Evolutionary conservation across 1,140 invertebrate species (phyloP).

Genomic region (Bombus difficillimus): DNA sequence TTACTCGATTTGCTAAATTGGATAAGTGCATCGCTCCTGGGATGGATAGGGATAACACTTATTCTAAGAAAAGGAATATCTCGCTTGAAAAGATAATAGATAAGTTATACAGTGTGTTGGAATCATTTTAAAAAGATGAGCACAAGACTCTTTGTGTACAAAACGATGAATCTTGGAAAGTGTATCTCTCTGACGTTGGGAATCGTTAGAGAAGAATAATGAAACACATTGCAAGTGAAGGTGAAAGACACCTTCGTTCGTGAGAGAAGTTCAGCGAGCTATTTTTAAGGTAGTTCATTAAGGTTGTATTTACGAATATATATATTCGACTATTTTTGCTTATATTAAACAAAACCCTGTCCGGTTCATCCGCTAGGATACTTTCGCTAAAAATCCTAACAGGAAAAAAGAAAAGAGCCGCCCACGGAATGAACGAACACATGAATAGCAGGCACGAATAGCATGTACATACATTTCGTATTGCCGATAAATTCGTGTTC

Average conservation of each 20-base stretch:
- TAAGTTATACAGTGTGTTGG: neutral
- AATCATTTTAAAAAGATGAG: neutral
- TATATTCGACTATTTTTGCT: conserved; percentile 14
- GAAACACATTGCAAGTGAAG: neutral
- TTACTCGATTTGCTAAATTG: conserved; percentile 35
- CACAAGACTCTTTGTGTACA: conserved; percentile 26
- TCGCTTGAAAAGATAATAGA: neutral
- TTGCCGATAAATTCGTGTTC: neutral
- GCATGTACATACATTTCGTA: neutral
- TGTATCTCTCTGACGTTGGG: neutral
- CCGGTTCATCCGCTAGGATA: conserved; percentile 5
- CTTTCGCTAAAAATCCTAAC: neutral
- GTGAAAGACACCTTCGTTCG: neutral
- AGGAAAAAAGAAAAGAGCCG: neutral
- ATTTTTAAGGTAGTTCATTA: conserved; percentile 44
- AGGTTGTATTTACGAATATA: conserved; percentile 35
- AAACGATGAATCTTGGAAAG: neutral
- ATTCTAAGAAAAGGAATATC: conserved; percentile 13
- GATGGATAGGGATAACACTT: neutral
- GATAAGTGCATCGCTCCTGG: conserved; percentile 6
- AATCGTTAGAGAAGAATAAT: conserved; percentile 2
- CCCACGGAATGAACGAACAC: conserved; percentile 3
- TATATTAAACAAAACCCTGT: conserved; percentile 7
- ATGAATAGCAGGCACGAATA: neutral
- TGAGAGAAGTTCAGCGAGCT: conserved; percentile 4